Evolutionary conservation across 2,113 vertebrate genomes (phyloP), one percentile per base, ranked within the genome.

Genomic region (Myiagra hebetior): DNA sequence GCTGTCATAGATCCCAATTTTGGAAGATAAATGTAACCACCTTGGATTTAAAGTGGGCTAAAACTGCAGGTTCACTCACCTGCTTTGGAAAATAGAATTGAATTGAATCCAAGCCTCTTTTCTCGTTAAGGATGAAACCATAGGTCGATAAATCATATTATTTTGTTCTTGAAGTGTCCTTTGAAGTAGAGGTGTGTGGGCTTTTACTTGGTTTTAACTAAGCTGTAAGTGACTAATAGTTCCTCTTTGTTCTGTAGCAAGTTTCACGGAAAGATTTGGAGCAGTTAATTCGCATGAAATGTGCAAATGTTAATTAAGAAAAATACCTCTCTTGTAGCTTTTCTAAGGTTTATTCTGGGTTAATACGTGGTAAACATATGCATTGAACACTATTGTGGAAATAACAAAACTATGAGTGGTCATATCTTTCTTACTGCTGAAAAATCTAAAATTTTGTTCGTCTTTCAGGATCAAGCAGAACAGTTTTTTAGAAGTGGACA

Each of bases 401-500:
- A 46, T 23, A 76, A 39, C 24, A 60, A 57, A 90, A 41, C 5
- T 15, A 11, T 4, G 10, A 46, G 10, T 1, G 2, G 15, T 60
- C 0, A 4, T 64, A 47, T 70, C 15, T 72, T 86, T 64, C 21
- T 65, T 81, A 22, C 5, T 82, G 22, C 22, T 81, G 57, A 46
- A 86, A 65, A 81, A 28, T 49, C 7, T 19, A 37, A 18, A 57
- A 1, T 74, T 84, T 57, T 95, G 46, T 94, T 75, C 46, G 24
- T 90, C 13, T 96, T 93, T 63, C 88, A 99, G 99, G 97, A 98
- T 24, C 98, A 98, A 97, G 98, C 98, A 15, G 98, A 98, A 12
- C 98, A 99, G 62, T 99, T 99, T 93, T 99, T 99, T 85, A 98
- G 97, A 98, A 99, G 99, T 74, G 98, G 99, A 15, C 99, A 99